These are phyloP conservation scores for Macrophya annulata DNA, from an alignment of 2,888 invertebrate species.

Conservation along the genomic window DNA sequence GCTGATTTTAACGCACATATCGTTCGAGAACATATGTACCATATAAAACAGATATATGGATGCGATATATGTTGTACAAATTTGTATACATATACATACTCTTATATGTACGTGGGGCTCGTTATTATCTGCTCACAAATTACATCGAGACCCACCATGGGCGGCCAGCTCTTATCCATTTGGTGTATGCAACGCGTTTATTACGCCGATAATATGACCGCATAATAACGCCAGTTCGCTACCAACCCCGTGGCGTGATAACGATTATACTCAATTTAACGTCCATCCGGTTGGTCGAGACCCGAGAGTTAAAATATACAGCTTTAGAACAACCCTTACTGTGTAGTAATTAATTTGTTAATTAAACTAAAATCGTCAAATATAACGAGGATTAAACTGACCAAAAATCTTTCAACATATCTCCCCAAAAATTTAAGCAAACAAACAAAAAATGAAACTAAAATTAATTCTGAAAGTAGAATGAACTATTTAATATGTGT, in stretches of 20 bases:
- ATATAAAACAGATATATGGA: background rate
- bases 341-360: background rate
- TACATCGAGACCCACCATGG: conserved; percentile 61
- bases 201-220: conserved; percentile 70
- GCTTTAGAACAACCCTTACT: background rate
- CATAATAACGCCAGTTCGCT: conserved; percentile 56
- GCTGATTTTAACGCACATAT: background rate
- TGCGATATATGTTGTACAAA: background rate
- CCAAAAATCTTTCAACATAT: too few species aligned
- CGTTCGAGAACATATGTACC: background rate
- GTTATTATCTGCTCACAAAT: conserved; percentile 71
- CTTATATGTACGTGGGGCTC: background rate
- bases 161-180: conserved; percentile 13
- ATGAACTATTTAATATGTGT: too few species aligned
- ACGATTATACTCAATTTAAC: conserved; percentile 45
- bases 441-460: too few species aligned
- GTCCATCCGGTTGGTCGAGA: conserved; percentile 18
- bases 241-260: conserved; percentile 1
- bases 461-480: too few species aligned
- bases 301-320: conserved; percentile 10
- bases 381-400: background rate
- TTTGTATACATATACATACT: too few species aligned
- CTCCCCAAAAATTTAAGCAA: too few species aligned
- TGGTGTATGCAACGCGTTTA: conserved; percentile 67
- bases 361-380: background rate